Percentiles rank a stretch among this genome's conserved stretches.
Evolutionary conservation across 2,113 vertebrate species (phyloP).

Genomic region (Propithecus coquereli): DNA sequence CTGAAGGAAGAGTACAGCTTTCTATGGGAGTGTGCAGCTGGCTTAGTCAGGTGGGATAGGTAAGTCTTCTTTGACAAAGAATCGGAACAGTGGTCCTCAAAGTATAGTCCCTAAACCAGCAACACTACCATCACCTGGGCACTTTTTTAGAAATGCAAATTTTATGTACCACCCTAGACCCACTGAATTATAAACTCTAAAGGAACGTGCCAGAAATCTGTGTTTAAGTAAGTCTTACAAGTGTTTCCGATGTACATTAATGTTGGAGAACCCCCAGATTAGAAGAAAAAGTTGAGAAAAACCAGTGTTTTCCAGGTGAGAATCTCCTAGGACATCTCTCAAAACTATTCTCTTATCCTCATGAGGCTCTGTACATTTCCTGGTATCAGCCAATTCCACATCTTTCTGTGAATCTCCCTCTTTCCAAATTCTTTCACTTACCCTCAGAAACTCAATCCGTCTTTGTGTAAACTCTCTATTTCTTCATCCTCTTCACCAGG

Average conservation of each 20-base stretch:
- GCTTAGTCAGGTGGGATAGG: neutral
- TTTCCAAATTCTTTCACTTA: neutral
- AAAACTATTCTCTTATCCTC: neutral
- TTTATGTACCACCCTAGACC: neutral
- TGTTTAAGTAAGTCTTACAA: neutral
- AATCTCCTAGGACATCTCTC: neutral
- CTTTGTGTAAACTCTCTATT: neutral
- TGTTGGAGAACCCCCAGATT: neutral
- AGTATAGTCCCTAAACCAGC: neutral
- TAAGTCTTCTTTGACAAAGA: neutral
- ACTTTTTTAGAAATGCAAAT: neutral
- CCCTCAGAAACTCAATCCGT: neutral
- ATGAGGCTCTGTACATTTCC: neutral
- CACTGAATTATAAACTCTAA: neutral
- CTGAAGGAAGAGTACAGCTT: neutral
- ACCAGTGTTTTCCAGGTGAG: neutral
- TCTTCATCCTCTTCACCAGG: neutral
- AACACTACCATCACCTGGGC: neutral
- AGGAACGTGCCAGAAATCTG: neutral
- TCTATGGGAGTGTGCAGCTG: no score
- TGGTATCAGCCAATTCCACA: neutral
- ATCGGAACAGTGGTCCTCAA: neutral
- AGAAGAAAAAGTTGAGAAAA: neutral
- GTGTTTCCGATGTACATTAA: no score
- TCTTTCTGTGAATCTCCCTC: neutral